phyloP scores from a whole-genome alignment of 2,113 vertebrate species.

The Notothenia rossii region DNA sequence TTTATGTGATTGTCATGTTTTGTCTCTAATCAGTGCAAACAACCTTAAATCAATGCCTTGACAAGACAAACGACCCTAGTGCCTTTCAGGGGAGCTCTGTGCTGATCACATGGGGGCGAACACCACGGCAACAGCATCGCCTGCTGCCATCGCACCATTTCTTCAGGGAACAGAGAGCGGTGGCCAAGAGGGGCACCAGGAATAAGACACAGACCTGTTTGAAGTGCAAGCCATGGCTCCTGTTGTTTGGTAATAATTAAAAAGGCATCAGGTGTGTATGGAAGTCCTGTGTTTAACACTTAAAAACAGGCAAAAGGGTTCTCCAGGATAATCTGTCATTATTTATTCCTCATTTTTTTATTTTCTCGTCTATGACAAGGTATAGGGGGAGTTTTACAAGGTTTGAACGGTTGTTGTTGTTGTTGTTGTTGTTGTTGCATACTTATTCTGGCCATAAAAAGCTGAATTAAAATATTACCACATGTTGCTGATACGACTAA shows the following conservation, averaged over 20 bases:
- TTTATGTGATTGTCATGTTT: not conserved
- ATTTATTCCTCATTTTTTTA: too few relatives aligned
- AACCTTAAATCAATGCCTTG: not conserved
- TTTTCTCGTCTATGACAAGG: too few relatives aligned
- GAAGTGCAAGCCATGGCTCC: not conserved
- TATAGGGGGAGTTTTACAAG: too few relatives aligned
- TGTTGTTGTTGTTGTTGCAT: too few relatives aligned
- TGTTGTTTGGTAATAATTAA: not conserved
- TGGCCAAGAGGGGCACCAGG: slow-evolving; percentile 14
- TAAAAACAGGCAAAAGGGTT: too few relatives aligned
- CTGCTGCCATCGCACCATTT: slow-evolving; percentile 38
- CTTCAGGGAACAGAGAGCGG: slow-evolving; percentile 51
- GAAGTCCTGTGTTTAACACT: too few relatives aligned
- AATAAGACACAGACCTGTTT: slow-evolving; percentile 7
- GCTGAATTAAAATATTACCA: too few relatives aligned
- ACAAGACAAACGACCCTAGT: slow-evolving; percentile 29
- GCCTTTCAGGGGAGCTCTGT: slow-evolving; percentile 29
- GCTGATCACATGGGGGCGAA: slow-evolving; percentile 35
- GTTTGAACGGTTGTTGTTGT: too few relatives aligned
- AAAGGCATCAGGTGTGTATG: not conserved
- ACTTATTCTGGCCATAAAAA: too few relatives aligned
- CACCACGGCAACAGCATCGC: slow-evolving; percentile 63
- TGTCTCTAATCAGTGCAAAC: not conserved
- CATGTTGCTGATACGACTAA: too few relatives aligned
- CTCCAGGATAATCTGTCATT: too few relatives aligned